Base-by-base conservation (phyloP, 2,888 invertebrate species). In the Hirtodrosophila histrioides region DNA sequence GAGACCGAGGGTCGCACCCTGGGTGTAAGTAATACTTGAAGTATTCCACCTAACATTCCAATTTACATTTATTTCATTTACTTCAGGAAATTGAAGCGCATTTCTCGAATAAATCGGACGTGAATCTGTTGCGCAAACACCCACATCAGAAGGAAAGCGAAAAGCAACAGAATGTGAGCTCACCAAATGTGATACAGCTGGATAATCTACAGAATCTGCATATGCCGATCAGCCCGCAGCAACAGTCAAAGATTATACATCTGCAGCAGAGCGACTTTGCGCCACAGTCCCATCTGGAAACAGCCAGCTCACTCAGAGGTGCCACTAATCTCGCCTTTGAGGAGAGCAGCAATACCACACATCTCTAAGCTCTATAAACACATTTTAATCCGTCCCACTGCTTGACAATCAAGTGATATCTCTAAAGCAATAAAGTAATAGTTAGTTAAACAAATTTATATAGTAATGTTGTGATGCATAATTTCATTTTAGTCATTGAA, bases 1-100 rank as follows among this genome's bases (percentile, higher is more conserved):
- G 97, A 97, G 92, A 97, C 97, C 0, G 97, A 97, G 90, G 96
- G 96, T 0, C 94, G 95, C 83, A 94, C 94, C 0, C 90, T 97
- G 40, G 86, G 77, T 11, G 91, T 91, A 82, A 88, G 90, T 78
- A 1, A 3, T 35, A 10, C 3, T 8, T 0, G 4, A 10, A 12
- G 3, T 3, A 2, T n/a, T 0, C n/a, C 39, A 17, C 9, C 11
- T 8, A 8, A 10, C 9, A n/a, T 35, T 5, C 7, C 4, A 10
- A 35, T 8, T 0, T 33, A 10, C 8, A 24, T 11, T 27, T 23
- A 31, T 23, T 31, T 29, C 11, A 0, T 11, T 8, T 3, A 8
- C 56, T 69, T 11, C 48, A 91, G 90, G 91, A 91, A 89, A 91
- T 91, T 23, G 91, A 91, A 49, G 88, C 89, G 0, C 90, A 89